Evolutionary conservation across 2,888 invertebrate genomes (phyloP).

Genomic region (Epirrhoe tristata): DNA sequence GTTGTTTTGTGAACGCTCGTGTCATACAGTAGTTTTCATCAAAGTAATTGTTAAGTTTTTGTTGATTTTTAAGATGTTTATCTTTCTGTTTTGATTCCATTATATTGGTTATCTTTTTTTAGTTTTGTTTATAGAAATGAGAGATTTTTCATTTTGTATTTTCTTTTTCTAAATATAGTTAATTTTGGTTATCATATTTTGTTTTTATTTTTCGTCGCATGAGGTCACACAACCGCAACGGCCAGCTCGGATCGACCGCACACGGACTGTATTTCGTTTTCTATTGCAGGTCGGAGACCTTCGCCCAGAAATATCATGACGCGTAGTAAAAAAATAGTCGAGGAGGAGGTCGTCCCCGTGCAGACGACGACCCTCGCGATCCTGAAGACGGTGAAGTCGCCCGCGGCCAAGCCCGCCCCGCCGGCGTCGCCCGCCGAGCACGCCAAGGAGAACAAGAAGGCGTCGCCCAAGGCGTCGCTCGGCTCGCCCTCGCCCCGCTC

Average conservation of each 20-base stretch:
- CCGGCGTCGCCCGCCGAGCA: constrained; percentile 42
- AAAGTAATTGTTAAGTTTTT: constrained; percentile 32
- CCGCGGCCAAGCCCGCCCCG: constrained; percentile 17
- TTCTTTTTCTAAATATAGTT: constrained; percentile 56
- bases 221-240: constrained; percentile 30
- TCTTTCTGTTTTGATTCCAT: constrained; percentile 34
- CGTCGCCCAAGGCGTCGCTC: constrained; percentile 32
- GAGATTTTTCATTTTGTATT: constrained; percentile 37
- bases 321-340: constrained; percentile 70
- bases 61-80: constrained; percentile 43
- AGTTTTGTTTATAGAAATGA: constrained; percentile 19
- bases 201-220: constrained; percentile 44
- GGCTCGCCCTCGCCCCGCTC: constrained; percentile 38
- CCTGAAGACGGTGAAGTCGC: constrained; percentile 67
- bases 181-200: constrained; percentile 46
- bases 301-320: constrained; percentile 70
- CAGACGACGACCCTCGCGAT: constrained; percentile 70
- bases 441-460: constrained; percentile 43
- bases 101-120: constrained; percentile 2
- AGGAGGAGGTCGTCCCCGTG: constrained; percentile 49
- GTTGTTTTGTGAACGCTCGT: constrained; percentile 40
- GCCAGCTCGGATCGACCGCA: constrained; percentile 37
- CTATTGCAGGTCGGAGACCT: constrained; percentile 72
- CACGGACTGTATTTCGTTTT: constrained; percentile 68
- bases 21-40: constrained; percentile 32